phyloP scores from a whole-genome alignment of 2,113 vertebrate species.

The Oryzias melastigma region DNA sequence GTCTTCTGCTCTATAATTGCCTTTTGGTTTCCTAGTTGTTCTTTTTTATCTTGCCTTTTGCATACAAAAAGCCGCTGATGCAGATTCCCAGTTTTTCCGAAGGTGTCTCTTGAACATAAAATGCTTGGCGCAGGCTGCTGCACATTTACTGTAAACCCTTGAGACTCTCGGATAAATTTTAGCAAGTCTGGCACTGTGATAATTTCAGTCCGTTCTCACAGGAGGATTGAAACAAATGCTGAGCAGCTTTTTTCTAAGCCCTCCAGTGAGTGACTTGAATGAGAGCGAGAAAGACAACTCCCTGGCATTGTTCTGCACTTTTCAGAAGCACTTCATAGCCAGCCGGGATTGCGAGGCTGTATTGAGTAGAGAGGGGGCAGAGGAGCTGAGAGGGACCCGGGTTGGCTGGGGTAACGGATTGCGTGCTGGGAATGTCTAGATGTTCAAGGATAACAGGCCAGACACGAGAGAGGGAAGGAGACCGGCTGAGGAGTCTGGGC shows the following conservation, averaged over 20 bases:
- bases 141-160: slow-evolving; percentile 27
- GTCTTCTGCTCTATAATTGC: slow-evolving; percentile 54
- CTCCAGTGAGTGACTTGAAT: slow-evolving; percentile 22
- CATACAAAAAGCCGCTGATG: slow-evolving; percentile 48
- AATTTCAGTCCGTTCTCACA: slow-evolving; percentile 17
- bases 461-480: slow-evolving; percentile 42
- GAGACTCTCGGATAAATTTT: slow-evolving; percentile 37
- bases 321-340: slow-evolving; percentile 25
- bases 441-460: slow-evolving; percentile 52
- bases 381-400: slow-evolving; percentile 26
- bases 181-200: slow-evolving; percentile 39
- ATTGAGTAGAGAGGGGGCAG: slow-evolving; percentile 39
- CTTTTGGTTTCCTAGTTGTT: slow-evolving; percentile 52
- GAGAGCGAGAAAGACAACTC: slow-evolving; percentile 19
- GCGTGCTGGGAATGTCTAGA: slow-evolving; percentile 60
- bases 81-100: slow-evolving; percentile 46
- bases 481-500: slow-evolving; percentile 58
- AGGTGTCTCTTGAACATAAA: slow-evolving; percentile 46
- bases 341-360: slow-evolving; percentile 37
- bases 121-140: slow-evolving; percentile 40
- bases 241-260: slow-evolving; percentile 27
- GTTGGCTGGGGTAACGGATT: slow-evolving; percentile 49
- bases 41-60: slow-evolving; percentile 47
- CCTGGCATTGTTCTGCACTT: slow-evolving; percentile 35
- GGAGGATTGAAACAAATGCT: slow-evolving; percentile 26